These are phyloP conservation scores for Tetrao urogallus DNA, from an alignment of 2,113 vertebrate species.

Conservation along the genomic window DNA sequence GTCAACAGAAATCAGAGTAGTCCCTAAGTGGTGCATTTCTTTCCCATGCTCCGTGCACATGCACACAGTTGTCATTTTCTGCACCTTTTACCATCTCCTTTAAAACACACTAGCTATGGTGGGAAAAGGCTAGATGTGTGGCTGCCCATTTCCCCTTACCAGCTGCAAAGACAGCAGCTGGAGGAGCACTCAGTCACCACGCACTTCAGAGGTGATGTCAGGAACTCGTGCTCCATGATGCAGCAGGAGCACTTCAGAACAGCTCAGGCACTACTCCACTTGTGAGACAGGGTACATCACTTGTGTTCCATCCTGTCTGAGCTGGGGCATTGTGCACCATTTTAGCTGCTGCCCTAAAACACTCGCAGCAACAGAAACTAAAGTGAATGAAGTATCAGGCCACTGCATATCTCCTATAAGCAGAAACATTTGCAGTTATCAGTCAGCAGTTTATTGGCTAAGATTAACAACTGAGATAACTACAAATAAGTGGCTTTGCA, in stretches of 20 bases:
- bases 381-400: not conserved
- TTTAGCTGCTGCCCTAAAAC: not conserved
- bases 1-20: not conserved
- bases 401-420: not conserved
- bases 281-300: fast-evolving
- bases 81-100: not conserved
- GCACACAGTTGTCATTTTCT: not conserved
- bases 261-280: not conserved
- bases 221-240: fast-evolving
- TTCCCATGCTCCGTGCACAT: not conserved
- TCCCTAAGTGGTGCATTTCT: not conserved
- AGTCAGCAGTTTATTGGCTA: slow-evolving; percentile 63
- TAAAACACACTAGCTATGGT: not conserved
- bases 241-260: fast-evolving
- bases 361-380: not conserved
- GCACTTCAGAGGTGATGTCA: not conserved
- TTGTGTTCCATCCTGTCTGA: not conserved
- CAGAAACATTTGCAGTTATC: slow-evolving; percentile 57
- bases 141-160: not conserved
- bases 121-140: not conserved
- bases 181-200: not conserved
- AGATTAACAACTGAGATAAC: slow-evolving; percentile 64
- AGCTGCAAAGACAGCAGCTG: not conserved
- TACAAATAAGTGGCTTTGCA: slow-evolving; percentile 70
- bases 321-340: not conserved